Evolutionary conservation across 2,888 invertebrate species (phyloP).

Genomic region (Cheilosia pagana): DNA sequence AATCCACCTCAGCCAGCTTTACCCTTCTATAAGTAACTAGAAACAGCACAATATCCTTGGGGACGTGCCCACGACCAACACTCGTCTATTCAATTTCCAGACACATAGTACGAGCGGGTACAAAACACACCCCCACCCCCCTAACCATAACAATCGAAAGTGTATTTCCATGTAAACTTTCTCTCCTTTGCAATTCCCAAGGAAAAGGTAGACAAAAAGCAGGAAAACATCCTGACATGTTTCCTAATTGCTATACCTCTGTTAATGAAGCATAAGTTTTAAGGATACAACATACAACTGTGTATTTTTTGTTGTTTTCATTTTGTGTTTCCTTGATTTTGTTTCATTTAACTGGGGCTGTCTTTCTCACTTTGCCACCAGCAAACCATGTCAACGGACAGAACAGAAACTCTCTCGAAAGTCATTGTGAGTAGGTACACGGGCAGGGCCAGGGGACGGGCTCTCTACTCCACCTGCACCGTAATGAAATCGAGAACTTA

Average conservation of each 20-base stretch:
- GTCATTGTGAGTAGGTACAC: constrained; percentile 11
- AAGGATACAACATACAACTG: constrained; percentile 26
- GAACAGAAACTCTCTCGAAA: constrained; percentile 4
- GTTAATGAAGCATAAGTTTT: constrained; percentile 31
- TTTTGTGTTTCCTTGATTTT: constrained; percentile 16
- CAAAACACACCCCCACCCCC: not conserved
- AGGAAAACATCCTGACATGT: constrained; percentile 36
- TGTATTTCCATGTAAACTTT: constrained; percentile 39
- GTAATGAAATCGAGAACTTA: constrained; percentile 60
- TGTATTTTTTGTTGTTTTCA: constrained; percentile 10
- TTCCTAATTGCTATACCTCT: constrained; percentile 39
- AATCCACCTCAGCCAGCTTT: too few species aligned
- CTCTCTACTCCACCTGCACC: constrained; percentile 1
- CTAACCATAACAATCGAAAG: constrained; percentile 20
- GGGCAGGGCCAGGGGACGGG: not conserved
- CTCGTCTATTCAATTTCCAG: too few species aligned
- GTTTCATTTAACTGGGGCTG: constrained; percentile 11
- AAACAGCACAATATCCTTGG: too few species aligned
- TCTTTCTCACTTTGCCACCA: not conserved
- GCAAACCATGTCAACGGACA: not conserved
- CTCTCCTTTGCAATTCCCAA: not conserved
- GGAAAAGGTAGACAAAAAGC: constrained; percentile 4
- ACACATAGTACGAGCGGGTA: too few species aligned
- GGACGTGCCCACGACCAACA: too few species aligned
- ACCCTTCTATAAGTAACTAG: too few species aligned